Percentiles rank a stretch among this genome's conserved stretches.
These are phyloP conservation scores for Pelecanoides urinatrix DNA, from an alignment of 2,113 vertebrate species.

Conservation along the genomic window DNA sequence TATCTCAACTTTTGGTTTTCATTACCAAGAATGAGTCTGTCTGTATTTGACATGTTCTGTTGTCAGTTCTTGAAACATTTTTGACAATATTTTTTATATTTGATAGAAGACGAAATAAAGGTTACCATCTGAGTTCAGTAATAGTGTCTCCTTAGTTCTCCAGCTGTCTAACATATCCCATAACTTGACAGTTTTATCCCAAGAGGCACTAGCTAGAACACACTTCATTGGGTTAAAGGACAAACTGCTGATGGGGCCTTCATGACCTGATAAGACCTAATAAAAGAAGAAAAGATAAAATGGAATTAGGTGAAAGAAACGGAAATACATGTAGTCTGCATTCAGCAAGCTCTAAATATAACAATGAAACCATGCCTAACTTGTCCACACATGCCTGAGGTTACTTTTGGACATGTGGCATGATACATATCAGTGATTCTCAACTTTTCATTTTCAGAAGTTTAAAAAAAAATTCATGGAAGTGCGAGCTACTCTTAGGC, in stretches of 20 bases:
- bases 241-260: slow-evolving; percentile 89
- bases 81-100: neutral
- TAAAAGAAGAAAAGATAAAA: neutral
- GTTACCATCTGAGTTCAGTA: slow-evolving; percentile 86
- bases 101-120: neutral
- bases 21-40: neutral
- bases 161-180: slow-evolving; percentile 99
- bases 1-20: neutral
- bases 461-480: neutral
- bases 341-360: neutral
- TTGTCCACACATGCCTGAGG: neutral
- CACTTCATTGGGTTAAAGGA: slow-evolving; percentile 89
- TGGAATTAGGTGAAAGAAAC: neutral
- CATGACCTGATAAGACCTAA: slow-evolving; percentile 90
- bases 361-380: neutral
- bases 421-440: neutral
- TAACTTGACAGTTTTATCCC: slow-evolving; percentile 90
- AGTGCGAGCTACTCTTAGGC: neutral
- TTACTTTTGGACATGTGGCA: neutral
- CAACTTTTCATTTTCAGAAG: neutral
- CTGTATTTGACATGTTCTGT: neutral
- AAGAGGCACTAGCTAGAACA: slow-evolving; percentile 91
- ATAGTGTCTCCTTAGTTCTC: slow-evolving; percentile 89
- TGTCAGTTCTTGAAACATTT: neutral
- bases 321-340: neutral